Conservation (phyloP, 2,888 invertebrate genomes). For the Penaeus monodon region DNA sequence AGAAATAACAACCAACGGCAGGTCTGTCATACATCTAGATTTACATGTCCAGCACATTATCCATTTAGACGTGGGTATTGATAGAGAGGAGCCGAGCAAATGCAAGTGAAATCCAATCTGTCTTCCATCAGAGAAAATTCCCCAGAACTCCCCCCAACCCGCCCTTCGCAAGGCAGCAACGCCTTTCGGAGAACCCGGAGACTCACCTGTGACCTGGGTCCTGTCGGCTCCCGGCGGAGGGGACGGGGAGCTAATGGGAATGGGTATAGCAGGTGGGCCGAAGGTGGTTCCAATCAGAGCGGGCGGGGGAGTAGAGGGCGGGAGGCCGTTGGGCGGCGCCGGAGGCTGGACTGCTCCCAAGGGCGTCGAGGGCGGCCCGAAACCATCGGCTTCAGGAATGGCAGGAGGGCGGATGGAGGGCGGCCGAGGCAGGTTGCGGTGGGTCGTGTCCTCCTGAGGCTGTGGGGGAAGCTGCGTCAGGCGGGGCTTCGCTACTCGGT, state of each 20-base stretch:
- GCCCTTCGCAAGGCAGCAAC: no score
- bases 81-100: no score
- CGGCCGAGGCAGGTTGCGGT: neutral
- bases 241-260: slow-evolving; percentile 42
- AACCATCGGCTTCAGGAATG: neutral
- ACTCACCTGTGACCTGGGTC: slow-evolving; percentile 54
- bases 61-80: no score
- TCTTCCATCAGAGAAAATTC: no score
- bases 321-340: neutral
- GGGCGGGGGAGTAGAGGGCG: slow-evolving; percentile 23
- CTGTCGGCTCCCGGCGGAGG: slow-evolving; percentile 53
- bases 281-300: slow-evolving; percentile 2
- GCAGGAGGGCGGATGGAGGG: slow-evolving; percentile 17
- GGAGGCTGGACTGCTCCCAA: slow-evolving; percentile 12
- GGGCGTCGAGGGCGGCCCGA: neutral
- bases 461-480: no score
- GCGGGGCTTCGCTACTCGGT: no score
- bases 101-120: no score
- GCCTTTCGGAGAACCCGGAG: no score
- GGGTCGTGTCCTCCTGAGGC: neutral
- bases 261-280: slow-evolving; percentile 41
- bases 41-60: neutral
- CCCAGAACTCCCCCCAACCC: no score
- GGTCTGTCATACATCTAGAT: neutral
- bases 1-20: no score